Conservation (phyloP, 2,888 invertebrate species). For the Calliphora vomitoria region DNA sequence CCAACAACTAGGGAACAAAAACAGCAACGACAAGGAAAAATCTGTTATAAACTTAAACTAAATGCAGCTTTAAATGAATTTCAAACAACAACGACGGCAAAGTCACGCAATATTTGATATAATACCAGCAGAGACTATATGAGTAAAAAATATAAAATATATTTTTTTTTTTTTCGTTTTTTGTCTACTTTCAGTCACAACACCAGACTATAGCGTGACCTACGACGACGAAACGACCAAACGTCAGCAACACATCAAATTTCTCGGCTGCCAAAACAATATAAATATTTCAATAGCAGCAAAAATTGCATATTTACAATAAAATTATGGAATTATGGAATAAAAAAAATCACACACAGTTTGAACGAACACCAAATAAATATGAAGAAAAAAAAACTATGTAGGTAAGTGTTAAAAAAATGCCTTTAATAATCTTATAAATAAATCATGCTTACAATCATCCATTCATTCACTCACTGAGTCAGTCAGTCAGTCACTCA, state of each 20-base stretch:
- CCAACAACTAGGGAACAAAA: conserved; percentile 51
- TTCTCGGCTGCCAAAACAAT: conserved; percentile 20
- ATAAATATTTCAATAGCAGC: conserved; percentile 41
- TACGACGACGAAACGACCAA: conserved; percentile 36
- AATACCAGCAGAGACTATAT: conserved; percentile 10
- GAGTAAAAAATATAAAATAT: conserved; percentile 19
- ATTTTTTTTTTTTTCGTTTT: conserved; percentile 14
- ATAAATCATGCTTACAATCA: conserved; percentile 50
- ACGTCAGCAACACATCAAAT: conserved; percentile 50
- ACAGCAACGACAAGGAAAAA: conserved; percentile 9
- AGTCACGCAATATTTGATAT: conserved; percentile 71
- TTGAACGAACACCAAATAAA: neutral
- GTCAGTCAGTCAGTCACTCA: neutral
- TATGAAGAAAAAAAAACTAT: neutral
- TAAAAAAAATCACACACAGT: conserved; percentile 14
- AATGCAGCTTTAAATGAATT: conserved; percentile 60
- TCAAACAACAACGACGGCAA: conserved; percentile 45
- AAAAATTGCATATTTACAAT: conserved; percentile 50
- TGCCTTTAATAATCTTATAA: conserved; percentile 41
- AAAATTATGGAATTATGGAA: conserved; percentile 23
- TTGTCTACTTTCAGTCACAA: conserved; percentile 56
- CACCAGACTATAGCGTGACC: conserved; percentile 49
- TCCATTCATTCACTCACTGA: neutral
- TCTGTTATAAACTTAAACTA: conserved; percentile 57
- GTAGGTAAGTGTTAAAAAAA: conserved; percentile 64